Evolutionary conservation across 2,888 invertebrate genomes (phyloP).

Genomic region (Aleiodes alternator): DNA sequence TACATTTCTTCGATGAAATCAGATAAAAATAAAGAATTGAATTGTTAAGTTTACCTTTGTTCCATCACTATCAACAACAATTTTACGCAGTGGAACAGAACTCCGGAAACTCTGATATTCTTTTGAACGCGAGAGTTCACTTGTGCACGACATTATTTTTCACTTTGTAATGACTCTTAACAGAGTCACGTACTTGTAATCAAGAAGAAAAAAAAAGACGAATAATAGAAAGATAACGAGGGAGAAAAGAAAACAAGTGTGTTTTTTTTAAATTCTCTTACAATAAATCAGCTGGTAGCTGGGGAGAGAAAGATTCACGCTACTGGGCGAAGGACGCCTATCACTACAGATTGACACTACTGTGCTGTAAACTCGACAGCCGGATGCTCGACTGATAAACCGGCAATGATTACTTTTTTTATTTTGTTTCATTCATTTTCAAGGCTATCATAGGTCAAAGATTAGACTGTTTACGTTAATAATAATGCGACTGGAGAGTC

Average conservation of each 20-base stretch:
- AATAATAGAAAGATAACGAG: conserved; percentile 1
- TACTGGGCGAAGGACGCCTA: conserved; percentile 6
- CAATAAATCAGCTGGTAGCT: conserved; percentile 3
- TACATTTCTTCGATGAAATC: neutral
- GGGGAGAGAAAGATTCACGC: neutral
- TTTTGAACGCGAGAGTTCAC: conserved; percentile 84
- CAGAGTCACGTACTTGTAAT: neutral
- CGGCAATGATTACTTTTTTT: neutral
- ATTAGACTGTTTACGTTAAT: conserved; percentile 2
- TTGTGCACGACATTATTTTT: conserved; percentile 80
- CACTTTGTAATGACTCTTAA: neutral
- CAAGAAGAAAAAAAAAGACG: neutral
- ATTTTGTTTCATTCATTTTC: neutral
- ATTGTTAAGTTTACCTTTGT: conserved; percentile 80
- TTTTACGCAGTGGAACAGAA: conserved; percentile 84
- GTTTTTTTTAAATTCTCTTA: conserved; percentile 1
- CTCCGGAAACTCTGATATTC: conserved; percentile 89
- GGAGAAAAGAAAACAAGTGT: neutral
- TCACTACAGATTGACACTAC: neutral
- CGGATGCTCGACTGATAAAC: conserved; percentile 16
- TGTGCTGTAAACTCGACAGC: neutral
- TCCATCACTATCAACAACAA: conserved; percentile 87
- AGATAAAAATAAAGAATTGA: neutral
- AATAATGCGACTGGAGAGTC: neutral
- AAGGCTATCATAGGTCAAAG: conserved; percentile 10